Evolutionary conservation across 1,140 invertebrate species (phyloP), one percentile per base, ranked within the genome.

Genomic region (Drosophila seguyi): DNA sequence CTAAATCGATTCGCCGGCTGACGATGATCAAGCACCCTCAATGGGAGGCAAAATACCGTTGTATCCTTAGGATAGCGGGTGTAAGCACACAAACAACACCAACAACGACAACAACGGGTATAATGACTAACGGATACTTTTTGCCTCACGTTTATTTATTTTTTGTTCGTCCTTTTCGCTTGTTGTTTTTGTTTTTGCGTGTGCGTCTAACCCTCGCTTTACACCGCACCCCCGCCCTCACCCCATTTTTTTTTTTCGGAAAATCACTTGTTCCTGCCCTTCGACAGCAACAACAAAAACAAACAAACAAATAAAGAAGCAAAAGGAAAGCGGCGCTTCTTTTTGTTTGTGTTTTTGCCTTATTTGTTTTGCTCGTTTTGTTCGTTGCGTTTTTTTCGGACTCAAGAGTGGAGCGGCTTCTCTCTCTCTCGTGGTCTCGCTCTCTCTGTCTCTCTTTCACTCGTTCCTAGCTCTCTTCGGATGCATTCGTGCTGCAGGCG

Each of bases 361-460:
- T 83, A 81, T 86, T 91, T 92, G 86, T 92, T 92, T 92, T 91
- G 90, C 86, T 92, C 90, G 80, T 85, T 92, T 92, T 91, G 83
- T 92, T 92, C 90, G 90, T 91, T 91, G 88, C 86, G 85, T 90
- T 87, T 90, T 78, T 79, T 53, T 63, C 31, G 36, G 38, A 36
- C 65, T 77, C 73, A 77, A 79, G 71, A 67, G 81, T 27, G 47
- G 5, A 11, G 2, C 20, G 31, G 20, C 3, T 36, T 20, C 47
- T 34, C 18, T n/a, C 20, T 50, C 36, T 11, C 27, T 3, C 6
- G 3, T 13, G 14, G 20, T 47, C 22, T 14, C 42, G 22, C 14
- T 50, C 45, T 41, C 27, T 18, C 45, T 41, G 18, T 18, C 3
- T 18, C 44, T 61, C 16, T 27, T 38, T 4, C 27, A 18, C 14